phyloP scores from a whole-genome alignment of 2,797 vertebrate genomes.

The Eurystomus glaucurus region DNA sequence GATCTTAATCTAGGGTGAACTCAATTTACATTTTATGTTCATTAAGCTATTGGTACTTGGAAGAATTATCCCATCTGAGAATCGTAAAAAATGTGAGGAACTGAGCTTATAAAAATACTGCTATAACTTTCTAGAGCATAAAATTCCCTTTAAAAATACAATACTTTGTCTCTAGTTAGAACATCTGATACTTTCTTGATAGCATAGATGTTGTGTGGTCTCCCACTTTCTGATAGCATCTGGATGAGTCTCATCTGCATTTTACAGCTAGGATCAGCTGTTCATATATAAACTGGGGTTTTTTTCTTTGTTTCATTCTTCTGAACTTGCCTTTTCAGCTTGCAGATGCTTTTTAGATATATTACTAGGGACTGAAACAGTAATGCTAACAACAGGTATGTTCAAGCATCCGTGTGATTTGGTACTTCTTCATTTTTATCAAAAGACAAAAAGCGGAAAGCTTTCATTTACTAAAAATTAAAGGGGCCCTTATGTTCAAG shows the following conservation, averaged over 20 bases:
- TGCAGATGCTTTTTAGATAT: neutral
- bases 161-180: neutral
- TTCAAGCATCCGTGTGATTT: neutral
- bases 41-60: neutral
- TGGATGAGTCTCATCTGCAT: constrained; percentile 24
- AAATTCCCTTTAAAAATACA: neutral
- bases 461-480: neutral
- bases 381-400: neutral
- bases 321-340: neutral
- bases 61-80: neutral
- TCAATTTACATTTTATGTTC: neutral
- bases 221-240: neutral
- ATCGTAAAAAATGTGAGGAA: neutral
- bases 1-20: neutral
- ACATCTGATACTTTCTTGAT: neutral
- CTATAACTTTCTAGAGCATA: neutral
- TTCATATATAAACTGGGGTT: neutral
- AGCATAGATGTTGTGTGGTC: neutral
- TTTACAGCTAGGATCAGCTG: constrained; percentile 36
- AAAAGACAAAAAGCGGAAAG: neutral
- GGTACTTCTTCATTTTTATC: neutral
- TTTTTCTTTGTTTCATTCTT: constrained; percentile 8
- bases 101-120: neutral
- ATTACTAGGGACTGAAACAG: neutral
- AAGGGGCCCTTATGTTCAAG: neutral